Evolutionary conservation across 2,113 vertebrate species (phyloP).

Genomic region (Parotia lawesii): DNA sequence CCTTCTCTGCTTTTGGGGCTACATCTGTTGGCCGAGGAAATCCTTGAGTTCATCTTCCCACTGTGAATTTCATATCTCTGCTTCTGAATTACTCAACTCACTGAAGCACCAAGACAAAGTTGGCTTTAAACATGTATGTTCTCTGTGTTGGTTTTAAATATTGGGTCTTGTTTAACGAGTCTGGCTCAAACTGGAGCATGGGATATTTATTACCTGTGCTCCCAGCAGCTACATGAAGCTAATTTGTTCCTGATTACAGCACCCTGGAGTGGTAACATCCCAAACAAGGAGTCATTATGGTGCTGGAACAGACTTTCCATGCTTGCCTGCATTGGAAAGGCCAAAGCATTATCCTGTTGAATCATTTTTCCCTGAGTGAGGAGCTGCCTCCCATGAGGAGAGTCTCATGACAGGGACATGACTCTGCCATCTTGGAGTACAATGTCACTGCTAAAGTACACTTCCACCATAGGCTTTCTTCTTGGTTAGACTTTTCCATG

Average conservation of each 20-base stretch:
- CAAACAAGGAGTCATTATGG: background rate
- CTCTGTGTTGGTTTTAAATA: background rate
- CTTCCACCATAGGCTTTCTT: background rate
- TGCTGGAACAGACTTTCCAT: background rate
- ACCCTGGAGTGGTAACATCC: background rate
- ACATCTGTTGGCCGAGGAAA: background rate
- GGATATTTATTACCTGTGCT: background rate
- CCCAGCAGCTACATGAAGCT: background rate
- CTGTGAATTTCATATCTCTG: background rate
- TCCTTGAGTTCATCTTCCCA: background rate
- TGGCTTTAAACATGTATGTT: background rate
- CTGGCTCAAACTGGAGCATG: background rate
- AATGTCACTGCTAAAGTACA: background rate
- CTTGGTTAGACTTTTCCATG: background rate
- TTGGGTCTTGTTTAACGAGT: background rate
- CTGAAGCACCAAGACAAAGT: background rate
- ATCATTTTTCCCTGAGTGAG: background rate
- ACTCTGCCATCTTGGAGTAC: background rate
- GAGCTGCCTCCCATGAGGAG: background rate
- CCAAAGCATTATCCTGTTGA: background rate
- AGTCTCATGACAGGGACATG: background rate
- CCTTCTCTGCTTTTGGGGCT: background rate
- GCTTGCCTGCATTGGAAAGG: background rate
- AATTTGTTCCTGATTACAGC: background rate
- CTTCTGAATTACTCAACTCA: background rate